Conservation (phyloP, 2,113 vertebrate genomes). For the Tachuris rubrigastra region DNA sequence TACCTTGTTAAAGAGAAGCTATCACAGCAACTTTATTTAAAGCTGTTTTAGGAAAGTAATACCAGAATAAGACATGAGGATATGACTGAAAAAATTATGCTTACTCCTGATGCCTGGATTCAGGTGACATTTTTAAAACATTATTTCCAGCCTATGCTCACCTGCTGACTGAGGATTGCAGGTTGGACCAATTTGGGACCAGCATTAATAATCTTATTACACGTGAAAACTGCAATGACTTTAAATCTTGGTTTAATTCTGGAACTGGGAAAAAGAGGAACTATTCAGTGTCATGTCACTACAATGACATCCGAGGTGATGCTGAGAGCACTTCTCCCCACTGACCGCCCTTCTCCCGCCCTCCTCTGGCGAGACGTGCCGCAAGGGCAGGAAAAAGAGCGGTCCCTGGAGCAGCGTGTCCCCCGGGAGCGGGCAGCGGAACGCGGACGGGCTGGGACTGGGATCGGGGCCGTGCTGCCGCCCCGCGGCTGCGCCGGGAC, state of each 20-base stretch:
- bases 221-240: not conserved
- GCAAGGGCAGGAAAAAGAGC: not conserved
- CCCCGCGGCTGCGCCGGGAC: not conserved
- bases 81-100: not conserved
- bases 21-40: not conserved
- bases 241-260: not conserved
- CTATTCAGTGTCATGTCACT: not conserved
- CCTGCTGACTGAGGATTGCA: not conserved
- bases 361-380: accelerated
- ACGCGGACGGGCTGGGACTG: no score
- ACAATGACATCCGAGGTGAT: not conserved
- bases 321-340: not conserved
- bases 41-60: not conserved
- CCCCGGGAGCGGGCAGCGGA: accelerated
- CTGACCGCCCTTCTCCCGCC: not conserved
- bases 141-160: not conserved
- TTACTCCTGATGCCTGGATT: not conserved
- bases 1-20: not conserved
- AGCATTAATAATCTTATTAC: not conserved
- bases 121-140: not conserved
- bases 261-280: not conserved
- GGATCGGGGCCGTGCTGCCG: not conserved
- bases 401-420: accelerated
- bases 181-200: not conserved
- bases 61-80: not conserved